Evolutionary conservation across 2,888 invertebrate genomes (phyloP), one percentile per base, ranked within the genome.

Genomic region (Macrophya alboannulata): DNA sequence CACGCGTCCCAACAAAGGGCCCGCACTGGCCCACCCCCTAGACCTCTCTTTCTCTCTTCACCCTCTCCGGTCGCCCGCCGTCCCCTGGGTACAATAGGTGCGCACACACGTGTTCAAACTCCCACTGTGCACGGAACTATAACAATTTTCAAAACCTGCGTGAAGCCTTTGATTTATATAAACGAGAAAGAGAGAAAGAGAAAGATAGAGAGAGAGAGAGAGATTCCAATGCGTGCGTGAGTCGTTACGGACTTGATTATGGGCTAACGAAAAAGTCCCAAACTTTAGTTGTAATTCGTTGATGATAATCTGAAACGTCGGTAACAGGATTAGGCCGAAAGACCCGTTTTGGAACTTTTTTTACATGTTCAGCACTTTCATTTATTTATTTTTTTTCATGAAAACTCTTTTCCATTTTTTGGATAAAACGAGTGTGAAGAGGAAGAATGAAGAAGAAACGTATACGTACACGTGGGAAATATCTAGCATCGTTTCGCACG

Each of bases 1-100:
- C 93, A 93, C 93, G 93, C 93, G 93, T 91, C 93, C 86, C 90
- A 90, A 93, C 93, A 93, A 93, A 93, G 92, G 90, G 90, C 92
- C 93, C 93, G 91, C 92, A 91, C 92, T 90, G 89, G 87, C 89
- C 91, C 87, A 87, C 89, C 88, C 86, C 86, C 84, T 85, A 85
- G 79, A 87, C 86, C 86, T 84, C 84, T 87, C 81, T 79, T 83
- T 74, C 65, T 84, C 48, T 86, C 37, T 51, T 81, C 40, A 43
- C 68, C 55, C 83, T 71, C 83, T 65, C 71, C 25, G 25, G 21
- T 17, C 83, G 31, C 45, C 68, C 68, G 31, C 71, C 68, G 48
- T 71, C 45, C 68, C 65, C 83, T 48, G 25, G 40, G 68, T 31
- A 83, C 83, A 83, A 83, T 83, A 68, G 68, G 48, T 51, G 48